Conservation (phyloP, 2,888 invertebrate species). For the Pachydiplax longipennis region DNA sequence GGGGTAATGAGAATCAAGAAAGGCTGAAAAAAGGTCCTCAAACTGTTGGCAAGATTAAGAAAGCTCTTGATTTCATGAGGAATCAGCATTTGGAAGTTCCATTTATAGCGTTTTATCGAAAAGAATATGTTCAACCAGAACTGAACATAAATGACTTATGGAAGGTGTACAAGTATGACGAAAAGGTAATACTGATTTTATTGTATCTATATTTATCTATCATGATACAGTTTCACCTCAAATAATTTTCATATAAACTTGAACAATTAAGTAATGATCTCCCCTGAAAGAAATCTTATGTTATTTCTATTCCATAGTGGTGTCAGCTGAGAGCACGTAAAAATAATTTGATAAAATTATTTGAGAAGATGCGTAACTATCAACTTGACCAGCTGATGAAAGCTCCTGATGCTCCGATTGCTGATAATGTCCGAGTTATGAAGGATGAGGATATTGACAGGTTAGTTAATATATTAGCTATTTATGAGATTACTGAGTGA, state of each 20-base stretch:
- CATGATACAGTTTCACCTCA: neutral
- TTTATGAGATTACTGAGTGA: too few relatives aligned
- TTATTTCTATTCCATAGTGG: conserved; percentile 66
- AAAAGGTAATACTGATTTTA: conserved; percentile 68
- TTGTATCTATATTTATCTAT: neutral
- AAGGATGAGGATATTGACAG: conserved; percentile 86
- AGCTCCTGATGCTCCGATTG: conserved; percentile 83
- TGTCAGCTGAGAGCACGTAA: conserved; percentile 88
- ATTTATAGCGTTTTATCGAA: conserved; percentile 97
- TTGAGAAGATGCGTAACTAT: conserved; percentile 91
- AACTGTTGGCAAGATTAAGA: conserved; percentile 87
- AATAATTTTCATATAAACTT: neutral
- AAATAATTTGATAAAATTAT: conserved; percentile 78
- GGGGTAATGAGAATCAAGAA: conserved; percentile 62
- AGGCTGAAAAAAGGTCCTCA: conserved; percentile 67
- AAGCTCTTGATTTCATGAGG: conserved; percentile 94
- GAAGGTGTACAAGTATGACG: conserved; percentile 96
- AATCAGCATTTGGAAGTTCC: conserved; percentile 96
- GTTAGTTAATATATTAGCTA: conserved; percentile 54
- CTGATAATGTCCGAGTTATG: conserved; percentile 82
- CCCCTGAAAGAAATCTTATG: conserved; percentile 54
- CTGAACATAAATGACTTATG: conserved; percentile 94
- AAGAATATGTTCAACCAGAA: conserved; percentile 96
- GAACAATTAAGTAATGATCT: neutral
- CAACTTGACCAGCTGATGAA: conserved; percentile 84